These are phyloP conservation scores for Rhyacophila brunnea DNA, from an alignment of 1,140 invertebrate genomes.

Conservation along the genomic window DNA sequence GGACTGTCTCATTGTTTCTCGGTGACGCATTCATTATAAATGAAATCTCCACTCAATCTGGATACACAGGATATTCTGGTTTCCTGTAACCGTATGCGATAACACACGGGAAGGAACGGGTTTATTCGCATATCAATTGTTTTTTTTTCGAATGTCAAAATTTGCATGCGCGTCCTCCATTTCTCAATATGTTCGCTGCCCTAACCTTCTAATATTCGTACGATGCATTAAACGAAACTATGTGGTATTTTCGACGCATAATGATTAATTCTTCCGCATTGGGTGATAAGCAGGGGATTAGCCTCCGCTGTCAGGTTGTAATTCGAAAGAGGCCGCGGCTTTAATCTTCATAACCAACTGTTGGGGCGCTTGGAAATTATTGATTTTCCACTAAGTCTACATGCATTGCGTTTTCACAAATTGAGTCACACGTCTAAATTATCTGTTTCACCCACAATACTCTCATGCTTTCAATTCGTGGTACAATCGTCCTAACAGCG, in stretches of 20 bases:
- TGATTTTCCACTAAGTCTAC: constrained; percentile 14
- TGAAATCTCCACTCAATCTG: constrained; percentile 2
- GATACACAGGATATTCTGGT: too few species aligned
- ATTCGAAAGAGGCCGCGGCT: background rate
- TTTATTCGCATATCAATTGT: background rate
- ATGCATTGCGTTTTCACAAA: constrained; percentile 15
- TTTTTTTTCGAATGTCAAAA: constrained; percentile 11
- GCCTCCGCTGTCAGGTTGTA: too few species aligned
- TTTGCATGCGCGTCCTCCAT: constrained; percentile 14
- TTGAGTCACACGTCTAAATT: constrained; percentile 5
- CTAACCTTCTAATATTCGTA: background rate
- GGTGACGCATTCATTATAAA: constrained; percentile 22
- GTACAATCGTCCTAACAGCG: too few species aligned
- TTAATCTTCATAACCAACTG: constrained; percentile 11
- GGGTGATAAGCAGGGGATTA: too few species aligned
- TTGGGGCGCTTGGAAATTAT: constrained; percentile 12
- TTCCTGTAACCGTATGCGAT: too few species aligned
- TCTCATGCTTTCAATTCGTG: too few species aligned
- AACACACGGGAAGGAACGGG: background rate
- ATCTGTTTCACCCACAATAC: too few species aligned
- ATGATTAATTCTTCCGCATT: too few species aligned
- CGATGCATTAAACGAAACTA: background rate
- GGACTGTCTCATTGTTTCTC: constrained; percentile 18
- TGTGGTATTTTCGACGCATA: too few species aligned
- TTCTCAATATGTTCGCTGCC: background rate